Evolutionary conservation across 2,888 invertebrate species (phyloP).

Genomic region (Acronicta leporina): DNA sequence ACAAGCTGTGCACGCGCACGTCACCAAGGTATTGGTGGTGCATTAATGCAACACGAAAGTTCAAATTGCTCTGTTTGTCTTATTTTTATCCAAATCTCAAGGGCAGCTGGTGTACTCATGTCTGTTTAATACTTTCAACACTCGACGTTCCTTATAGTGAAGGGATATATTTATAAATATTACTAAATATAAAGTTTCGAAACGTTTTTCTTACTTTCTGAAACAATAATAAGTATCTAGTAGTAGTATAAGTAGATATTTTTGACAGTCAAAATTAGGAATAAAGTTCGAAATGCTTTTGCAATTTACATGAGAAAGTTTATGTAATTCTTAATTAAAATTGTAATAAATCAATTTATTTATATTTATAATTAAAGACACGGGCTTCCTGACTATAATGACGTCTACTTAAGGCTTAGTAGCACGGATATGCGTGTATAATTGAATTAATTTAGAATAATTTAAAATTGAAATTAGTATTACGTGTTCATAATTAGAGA

Average conservation of each 20-base stretch:
- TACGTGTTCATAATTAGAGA: conserved; percentile 27
- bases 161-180: conserved; percentile 39
- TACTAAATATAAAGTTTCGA: conserved; percentile 21
- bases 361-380: conserved; percentile 15
- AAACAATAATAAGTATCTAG: conserved; percentile 10
- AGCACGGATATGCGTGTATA: conserved; percentile 33
- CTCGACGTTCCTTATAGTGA: conserved; percentile 24
- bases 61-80: conserved; percentile 43
- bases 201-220: conserved; percentile 16
- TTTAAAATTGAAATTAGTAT: conserved; percentile 39
- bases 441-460: conserved; percentile 26
- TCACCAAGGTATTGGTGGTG: conserved; percentile 23
- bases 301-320: neutral
- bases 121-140: conserved; percentile 35
- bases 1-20: conserved; percentile 7
- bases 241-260: conserved; percentile 13
- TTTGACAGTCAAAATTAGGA: conserved; percentile 1
- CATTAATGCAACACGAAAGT: conserved; percentile 53
- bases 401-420: conserved; percentile 5
- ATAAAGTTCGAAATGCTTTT: neutral
- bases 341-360: neutral
- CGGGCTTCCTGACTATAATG: conserved; percentile 12
- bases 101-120: conserved; percentile 48
- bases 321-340: no score
- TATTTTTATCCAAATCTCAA: conserved; percentile 59